Base-by-base conservation (phyloP, 2,888 invertebrate genomes). In the Acanthococcus lagerstroemiae region DNA sequence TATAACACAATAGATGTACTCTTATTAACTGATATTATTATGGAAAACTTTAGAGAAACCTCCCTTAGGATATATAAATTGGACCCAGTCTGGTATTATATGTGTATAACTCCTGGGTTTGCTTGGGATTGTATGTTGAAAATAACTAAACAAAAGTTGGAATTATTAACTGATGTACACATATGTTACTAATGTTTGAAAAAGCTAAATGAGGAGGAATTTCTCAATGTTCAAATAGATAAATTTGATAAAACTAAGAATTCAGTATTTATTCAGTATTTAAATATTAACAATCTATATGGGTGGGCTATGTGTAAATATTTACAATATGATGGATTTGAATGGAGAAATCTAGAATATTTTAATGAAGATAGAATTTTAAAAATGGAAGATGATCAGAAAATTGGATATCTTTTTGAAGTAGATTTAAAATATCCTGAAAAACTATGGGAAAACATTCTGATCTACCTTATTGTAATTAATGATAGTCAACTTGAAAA, bases 351-450 rank as follows among this genome's bases (percentile, higher is more conserved):
- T 37, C n/a, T 12, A n/a, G 9, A 7, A 44, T 2, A 17, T 19
- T 6, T 44, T 37, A 7, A 46, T 3, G n/a, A 58, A 46, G 4
- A 21, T 58, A 1, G 15, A n/a, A n/a, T n/a, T n/a, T n/a, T n/a
- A n/a, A n/a, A n/a, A n/a, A n/a, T n/a, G n/a, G n/a, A n/a, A n/a
- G n/a, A n/a, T n/a, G n/a, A 71, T 58, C 57, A n/a, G n/a, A n/a
- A n/a, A n/a, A n/a, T n/a, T n/a, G n/a, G n/a, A n/a, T n/a, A 74
- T 67, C 73, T 77, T 24, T 69, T 78, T 2, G 76, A 78, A 68
- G 76, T 78, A 4, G 77, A 79, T 67, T 67, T 79, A 26, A 71
- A 74, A 37, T 78, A 78, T 70, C 76, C 77, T 4, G 21, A 70
- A 17, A n/a, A n/a, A n/a, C n/a, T n/a, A n/a, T n/a, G n/a, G n/a